Percentiles rank a stretch among this genome's conserved stretches.
Conservation (phyloP, 2,113 vertebrate species). For the Taxidea taxus region DNA sequence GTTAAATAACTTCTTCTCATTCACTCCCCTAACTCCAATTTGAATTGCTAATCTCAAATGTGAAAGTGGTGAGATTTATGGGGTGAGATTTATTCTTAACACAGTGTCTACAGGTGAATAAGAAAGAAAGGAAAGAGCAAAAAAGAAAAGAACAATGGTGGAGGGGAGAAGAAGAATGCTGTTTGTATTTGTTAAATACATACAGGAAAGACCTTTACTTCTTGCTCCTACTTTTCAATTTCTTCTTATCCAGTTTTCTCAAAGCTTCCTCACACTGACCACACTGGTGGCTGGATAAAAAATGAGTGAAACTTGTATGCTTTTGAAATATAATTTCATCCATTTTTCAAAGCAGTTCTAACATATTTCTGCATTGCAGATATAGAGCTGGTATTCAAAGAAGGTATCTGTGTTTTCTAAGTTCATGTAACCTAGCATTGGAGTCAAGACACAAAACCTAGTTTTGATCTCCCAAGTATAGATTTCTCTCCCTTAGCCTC, state of each 20-base stretch:
- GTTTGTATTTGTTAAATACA: no score
- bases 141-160: not conserved
- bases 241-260: not conserved
- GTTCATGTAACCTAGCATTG: not conserved
- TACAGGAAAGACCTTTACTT: not conserved
- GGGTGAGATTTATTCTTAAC: not conserved
- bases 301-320: not conserved
- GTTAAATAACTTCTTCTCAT: not conserved
- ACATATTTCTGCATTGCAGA: not conserved
- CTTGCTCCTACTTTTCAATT: not conserved
- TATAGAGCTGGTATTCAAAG: not conserved
- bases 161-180: not conserved
- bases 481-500: not conserved
- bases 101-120: not conserved
- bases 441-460: not conserved
- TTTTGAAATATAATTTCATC: not conserved
- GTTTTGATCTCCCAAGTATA: not conserved
- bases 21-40: not conserved
- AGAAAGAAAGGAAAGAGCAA: not conserved
- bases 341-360: not conserved
- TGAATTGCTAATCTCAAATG: not conserved
- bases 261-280: not conserved
- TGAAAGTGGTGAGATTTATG: not conserved
- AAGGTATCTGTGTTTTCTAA: not conserved
- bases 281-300: not conserved